Percentiles rank a stretch among this genome's conserved stretches.
phyloP scores from a whole-genome alignment of 1,140 invertebrate genomes.

The Listronotus oregonensis region DNA sequence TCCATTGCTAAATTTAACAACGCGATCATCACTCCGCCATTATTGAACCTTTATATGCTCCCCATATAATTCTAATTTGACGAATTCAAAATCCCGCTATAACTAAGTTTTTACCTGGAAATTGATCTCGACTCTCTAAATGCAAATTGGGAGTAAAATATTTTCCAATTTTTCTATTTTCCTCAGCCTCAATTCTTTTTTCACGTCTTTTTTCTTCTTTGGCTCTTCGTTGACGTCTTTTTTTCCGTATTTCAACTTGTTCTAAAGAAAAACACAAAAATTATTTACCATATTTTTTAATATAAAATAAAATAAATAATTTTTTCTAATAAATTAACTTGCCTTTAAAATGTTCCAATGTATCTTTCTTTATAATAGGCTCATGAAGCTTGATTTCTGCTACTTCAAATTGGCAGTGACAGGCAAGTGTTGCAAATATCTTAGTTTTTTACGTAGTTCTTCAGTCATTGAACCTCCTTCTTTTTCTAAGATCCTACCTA shows the following conservation, averaged over 20 bases:
- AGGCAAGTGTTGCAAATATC: slow-evolving; percentile 88
- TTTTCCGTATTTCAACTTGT: slow-evolving; percentile 69
- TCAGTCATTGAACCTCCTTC: slow-evolving; percentile 84
- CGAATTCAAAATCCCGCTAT: too few relatives aligned
- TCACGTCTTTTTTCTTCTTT: slow-evolving; percentile 73
- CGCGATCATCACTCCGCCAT: too few relatives aligned
- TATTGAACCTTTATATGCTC: too few relatives aligned
- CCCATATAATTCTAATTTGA: too few relatives aligned
- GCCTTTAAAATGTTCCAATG: slow-evolving; percentile 72
- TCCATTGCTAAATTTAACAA: too few relatives aligned
- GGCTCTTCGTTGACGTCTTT: slow-evolving; percentile 65
- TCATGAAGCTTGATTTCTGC: slow-evolving; percentile 82
- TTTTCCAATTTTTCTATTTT: slow-evolving; percentile 72
- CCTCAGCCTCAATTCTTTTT: slow-evolving; percentile 71
- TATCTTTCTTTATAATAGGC: slow-evolving; percentile 71
- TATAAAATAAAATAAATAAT: too few relatives aligned
- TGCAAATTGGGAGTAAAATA: slow-evolving; percentile 63
- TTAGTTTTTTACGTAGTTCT: slow-evolving; percentile 74
- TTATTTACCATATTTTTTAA: too few relatives aligned
- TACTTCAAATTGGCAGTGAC: slow-evolving; percentile 88
- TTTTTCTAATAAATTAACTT: too few relatives aligned
- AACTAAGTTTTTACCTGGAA: slow-evolving; percentile 61
- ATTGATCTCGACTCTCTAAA: slow-evolving; percentile 68
- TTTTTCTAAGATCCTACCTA: slow-evolving; percentile 72
- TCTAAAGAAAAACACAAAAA: slow-evolving; percentile 53